Conservation (phyloP, 1,140 invertebrate species). For the Laodelphax striatellus region DNA sequence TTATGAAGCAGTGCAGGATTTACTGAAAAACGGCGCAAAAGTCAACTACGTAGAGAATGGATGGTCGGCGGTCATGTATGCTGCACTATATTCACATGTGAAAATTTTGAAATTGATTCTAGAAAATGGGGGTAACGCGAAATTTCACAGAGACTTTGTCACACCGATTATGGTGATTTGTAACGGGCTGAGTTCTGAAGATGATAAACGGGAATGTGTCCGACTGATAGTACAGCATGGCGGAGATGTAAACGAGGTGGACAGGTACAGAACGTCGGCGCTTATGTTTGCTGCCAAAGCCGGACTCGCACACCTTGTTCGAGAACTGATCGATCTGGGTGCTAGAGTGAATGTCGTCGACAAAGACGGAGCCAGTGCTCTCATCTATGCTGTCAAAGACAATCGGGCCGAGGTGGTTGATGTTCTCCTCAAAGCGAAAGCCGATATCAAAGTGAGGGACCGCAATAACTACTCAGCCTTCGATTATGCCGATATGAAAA, state of each 20-base stretch:
- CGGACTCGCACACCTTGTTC: no score
- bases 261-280: no score
- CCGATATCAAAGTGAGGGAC: slow-evolving; percentile 29
- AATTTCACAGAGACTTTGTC: no score
- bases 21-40: slow-evolving; percentile 24
- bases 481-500: slow-evolving; percentile 32
- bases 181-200: no score
- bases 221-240: neutral
- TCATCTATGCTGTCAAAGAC: slow-evolving; percentile 35
- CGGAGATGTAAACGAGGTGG: neutral
- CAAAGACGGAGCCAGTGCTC: slow-evolving; percentile 33
- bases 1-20: slow-evolving; percentile 5
- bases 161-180: no score
- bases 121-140: slow-evolving; percentile 4
- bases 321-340: no score
- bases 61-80: slow-evolving; percentile 36
- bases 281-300: no score
- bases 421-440: slow-evolving; percentile 30
- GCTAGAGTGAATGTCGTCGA: slow-evolving; percentile 31
- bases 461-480: slow-evolving; percentile 32
- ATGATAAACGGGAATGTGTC: no score
- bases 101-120: slow-evolving; percentile 10
- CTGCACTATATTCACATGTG: slow-evolving; percentile 26
- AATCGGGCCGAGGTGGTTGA: slow-evolving; percentile 32
- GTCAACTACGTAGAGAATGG: slow-evolving; percentile 30